Evolutionary conservation across 2,797 vertebrate species (phyloP).

Genomic region (Carcharodon carcharias): DNA sequence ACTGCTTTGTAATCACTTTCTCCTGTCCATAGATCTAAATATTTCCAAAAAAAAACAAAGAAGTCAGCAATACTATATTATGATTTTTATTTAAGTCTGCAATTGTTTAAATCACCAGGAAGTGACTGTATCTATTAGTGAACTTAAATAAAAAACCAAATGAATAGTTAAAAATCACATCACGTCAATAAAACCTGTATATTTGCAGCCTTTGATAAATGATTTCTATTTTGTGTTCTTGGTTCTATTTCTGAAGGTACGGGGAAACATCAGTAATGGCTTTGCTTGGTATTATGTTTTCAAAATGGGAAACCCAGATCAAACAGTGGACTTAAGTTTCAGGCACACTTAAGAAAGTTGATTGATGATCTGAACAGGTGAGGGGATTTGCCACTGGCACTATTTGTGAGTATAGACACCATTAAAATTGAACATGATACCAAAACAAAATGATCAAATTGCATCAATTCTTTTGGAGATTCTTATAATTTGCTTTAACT

Average conservation of each 20-base stretch:
- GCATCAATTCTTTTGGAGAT: background rate
- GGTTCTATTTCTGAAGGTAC: background rate
- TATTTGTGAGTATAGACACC: background rate
- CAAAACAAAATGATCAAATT: background rate
- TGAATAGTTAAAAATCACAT: background rate
- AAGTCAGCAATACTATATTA: background rate
- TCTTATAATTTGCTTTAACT: background rate
- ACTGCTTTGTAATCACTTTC: background rate
- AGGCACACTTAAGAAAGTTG: constrained; percentile 13
- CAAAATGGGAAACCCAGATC: background rate
- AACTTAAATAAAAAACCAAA: background rate
- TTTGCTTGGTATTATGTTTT: background rate
- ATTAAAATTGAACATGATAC: background rate
- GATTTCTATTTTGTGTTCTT: background rate
- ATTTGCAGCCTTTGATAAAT: background rate
- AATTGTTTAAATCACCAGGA: background rate
- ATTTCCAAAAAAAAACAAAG: background rate
- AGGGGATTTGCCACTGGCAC: background rate
- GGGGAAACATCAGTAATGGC: background rate
- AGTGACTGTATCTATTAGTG: background rate
- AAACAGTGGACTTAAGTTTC: background rate
- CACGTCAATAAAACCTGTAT: background rate
- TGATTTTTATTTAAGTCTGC: background rate
- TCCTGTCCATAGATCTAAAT: background rate
- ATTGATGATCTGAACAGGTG: constrained; percentile 21